Base-by-base conservation (phyloP, 2,797 vertebrate genomes). In the Capromys pilorides region DNA sequence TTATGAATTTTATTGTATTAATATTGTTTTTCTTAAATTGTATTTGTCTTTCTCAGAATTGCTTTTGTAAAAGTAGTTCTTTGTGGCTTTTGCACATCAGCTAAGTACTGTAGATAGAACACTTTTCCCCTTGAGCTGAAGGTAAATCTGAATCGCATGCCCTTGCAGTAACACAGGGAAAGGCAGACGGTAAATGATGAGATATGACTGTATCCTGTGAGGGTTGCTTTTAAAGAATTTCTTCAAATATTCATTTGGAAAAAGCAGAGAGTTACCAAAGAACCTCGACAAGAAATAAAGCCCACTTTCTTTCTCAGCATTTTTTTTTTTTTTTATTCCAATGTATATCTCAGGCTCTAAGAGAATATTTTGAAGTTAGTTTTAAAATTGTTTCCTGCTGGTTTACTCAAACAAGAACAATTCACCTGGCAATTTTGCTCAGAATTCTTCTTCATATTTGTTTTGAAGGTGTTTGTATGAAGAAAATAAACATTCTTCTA, bases 401-500 rank as follows among this genome's bases (percentile, higher is more conserved):
- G 41, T 93, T 80, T 96, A 80, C 93, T 95, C 59, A 66, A 94
- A 90, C 22, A 64, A 88, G 82, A 94, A 41, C 77, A 82, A 57
- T 71, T 79, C 49, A 91, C 41, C 36, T 49, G 51, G 64, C 69
- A 67, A 71, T 87, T 97, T 96, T 84, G 16, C 39, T 62, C 14
- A 81, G 59, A 87, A 66, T 89, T 66, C 24, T 51, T 81, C 95
- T 86, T 78, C 59, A 6, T 90, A 67, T 97, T 96, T 93, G 66
- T 89, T 86, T 95, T 88, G 75, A 92, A 84, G 41, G 28, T 84
- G 18, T 94, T 90, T 75, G 9, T 73, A 67, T 51, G 79, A 94
- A 86, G 6, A 77, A 95, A 93, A 75, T 91, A 86, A 94, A 90
- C 22, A 66, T 78, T 92, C 67, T 84, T 92, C 66, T 88, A 69